phyloP scores from a whole-genome alignment of 2,888 invertebrate genomes.

The Fissipunctia ypsillon region DNA sequence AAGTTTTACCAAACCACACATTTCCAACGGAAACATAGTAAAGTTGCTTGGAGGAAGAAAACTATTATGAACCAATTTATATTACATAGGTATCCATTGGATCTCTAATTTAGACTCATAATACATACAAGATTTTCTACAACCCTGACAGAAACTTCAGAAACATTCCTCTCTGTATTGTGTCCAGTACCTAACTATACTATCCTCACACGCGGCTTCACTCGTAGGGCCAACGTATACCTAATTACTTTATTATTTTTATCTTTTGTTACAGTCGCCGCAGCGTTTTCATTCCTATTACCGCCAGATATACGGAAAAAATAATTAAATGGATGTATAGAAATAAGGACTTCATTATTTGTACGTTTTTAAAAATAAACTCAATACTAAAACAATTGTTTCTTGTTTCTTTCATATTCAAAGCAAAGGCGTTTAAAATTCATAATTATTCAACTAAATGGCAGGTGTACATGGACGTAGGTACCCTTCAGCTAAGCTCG shows the following conservation, averaged over 20 bases:
- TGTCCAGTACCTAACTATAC: not conserved
- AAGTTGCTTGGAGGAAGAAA: not conserved
- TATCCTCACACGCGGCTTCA: not conserved
- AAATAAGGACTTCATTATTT: constrained; percentile 4
- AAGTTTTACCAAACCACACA: not conserved
- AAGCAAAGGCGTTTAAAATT: not conserved
- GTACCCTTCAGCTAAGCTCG: not conserved
- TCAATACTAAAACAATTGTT: not conserved
- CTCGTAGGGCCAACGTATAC: not conserved
- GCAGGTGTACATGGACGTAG: not conserved
- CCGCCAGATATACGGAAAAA: constrained; percentile 68
- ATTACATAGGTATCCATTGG: not conserved
- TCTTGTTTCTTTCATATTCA: not conserved
- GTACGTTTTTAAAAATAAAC: constrained; percentile 35
- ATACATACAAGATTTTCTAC: too few relatives aligned
- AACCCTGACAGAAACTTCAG: too few relatives aligned
- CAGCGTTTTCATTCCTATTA: constrained; percentile 60
- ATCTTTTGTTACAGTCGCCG: constrained; percentile 64
- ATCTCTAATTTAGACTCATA: not conserved
- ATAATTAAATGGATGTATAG: constrained; percentile 11
- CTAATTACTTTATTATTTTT: not conserved
- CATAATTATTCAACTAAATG: not conserved
- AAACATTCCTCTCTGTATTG: not conserved
- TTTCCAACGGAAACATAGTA: not conserved
- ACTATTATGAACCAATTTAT: too few relatives aligned